Evolutionary conservation across 2,888 invertebrate species (phyloP), one percentile per base, ranked within the genome.

Genomic region (Dione juno): DNA sequence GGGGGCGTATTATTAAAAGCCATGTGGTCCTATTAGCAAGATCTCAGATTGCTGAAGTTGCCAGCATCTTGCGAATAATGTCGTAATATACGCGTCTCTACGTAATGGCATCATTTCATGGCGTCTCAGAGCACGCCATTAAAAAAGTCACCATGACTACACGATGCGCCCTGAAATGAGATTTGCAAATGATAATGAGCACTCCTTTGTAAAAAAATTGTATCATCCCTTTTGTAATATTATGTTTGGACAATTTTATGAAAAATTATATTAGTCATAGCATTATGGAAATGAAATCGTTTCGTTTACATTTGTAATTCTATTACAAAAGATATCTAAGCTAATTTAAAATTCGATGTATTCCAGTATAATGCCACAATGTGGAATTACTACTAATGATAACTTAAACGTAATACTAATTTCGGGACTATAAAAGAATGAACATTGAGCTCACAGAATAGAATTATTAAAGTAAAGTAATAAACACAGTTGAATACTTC

Each of bases 11-110:
- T 90, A 89, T 92, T 88, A 91, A 90, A 86, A 87, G 83, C 82
- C 87, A 86, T 88, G 88, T 89, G 89, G 88, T 89, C 87, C 86
- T 90, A 90, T 92, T 92, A 90, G 86, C 83, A 84, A 78, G 88
- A 84, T 89, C 89, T 90, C 88, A 88, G 90, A 90, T 89, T 91
- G 90, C 88, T 83, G 82, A 82, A 81, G 84, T 82, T 82, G 80
- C 80, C 84, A 80, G 82, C 83, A 84, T 86, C 87, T 86, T 81
- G 78, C 77, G 83, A 82, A 85, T 90, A 90, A 90, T 86, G 88
- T 86, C 82, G 86, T 84, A 86, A 89, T 89, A 86, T 88, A 84
- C 84, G 84, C 82, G 80, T 80, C 81, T 82, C 81, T 79, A 76
- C 84, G 84, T 90, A 91, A 92, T 88, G 90, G 86, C 85, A 84